Evolutionary conservation across 64 coral and sea anemone species (phyloP), one percentile per base, ranked within the genome.

Genomic region (Catalaphyllia jardinei): DNA sequence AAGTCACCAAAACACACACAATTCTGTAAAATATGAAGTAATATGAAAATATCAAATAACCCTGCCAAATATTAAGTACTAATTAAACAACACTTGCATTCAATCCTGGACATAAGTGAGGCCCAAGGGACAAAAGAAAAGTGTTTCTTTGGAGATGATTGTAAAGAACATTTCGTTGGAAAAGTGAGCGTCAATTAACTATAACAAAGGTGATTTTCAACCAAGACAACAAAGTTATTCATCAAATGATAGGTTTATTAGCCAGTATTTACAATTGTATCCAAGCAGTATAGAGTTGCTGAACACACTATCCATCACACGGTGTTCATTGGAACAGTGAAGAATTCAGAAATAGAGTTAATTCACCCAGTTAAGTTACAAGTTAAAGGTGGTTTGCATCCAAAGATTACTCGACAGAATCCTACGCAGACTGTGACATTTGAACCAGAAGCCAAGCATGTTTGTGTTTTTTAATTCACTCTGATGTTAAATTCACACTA

Each of bases 401-500:
- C 46, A 69, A 25, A 46, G 9, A 49, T 27, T 28, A 69, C 67
- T 35, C 59, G 22, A 62, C 14, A 35, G 17, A 82, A 60, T 50
- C 60, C 31, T 27, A 14, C 38, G 61, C 18, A 22, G 62, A 15
- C 35, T 20, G 62, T 25, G 38, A 31, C n/a, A 55, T n/a, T 29
- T 57, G 46, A 75, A 57, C 54, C 11, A 1, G 63, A 69, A 28
- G 65, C 25, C 22, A 8, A 69, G 65, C 65, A n/a, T 79, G 50
- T 38, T 31, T 51, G n/a, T 71, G 22, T 52, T 46, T 35, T 46
- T 63, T 3, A 65, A 27, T 28, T 51, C 35, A 85, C 81, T 85
- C 81, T 49, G 63, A 15, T 52, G 24, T 85, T 75, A 31, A 63
- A 31, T 81, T 62, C 79, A 81, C 79, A 62, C 77, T 63, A 62